Percentiles rank a stretch among this genome's conserved stretches.
Conservation (phyloP, 2,113 vertebrate species). For the Prunella himalayana region DNA sequence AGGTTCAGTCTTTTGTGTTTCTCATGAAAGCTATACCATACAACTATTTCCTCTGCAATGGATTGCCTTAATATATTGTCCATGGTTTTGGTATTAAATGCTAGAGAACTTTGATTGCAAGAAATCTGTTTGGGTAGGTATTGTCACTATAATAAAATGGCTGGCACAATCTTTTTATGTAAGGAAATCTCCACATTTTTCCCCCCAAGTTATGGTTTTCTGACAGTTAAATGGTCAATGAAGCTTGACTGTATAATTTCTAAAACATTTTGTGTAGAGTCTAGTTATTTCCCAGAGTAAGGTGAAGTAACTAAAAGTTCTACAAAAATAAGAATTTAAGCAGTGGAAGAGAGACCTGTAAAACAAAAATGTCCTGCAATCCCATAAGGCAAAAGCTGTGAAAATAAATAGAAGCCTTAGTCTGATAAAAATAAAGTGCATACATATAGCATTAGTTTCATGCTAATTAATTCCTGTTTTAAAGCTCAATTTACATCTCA, state of each 20-base stretch:
- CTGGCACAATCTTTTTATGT: neutral
- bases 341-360: neutral
- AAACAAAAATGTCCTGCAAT: neutral
- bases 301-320: conserved; percentile 20
- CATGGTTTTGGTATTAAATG: neutral
- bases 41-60: neutral
- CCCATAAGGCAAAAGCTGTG: neutral
- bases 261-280: neutral
- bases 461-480: conserved; percentile 49
- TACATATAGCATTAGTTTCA: neutral
- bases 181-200: neutral
- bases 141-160: conserved; percentile 28
- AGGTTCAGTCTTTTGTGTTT: neutral
- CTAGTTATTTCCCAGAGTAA: neutral
- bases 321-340: neutral
- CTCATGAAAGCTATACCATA: neutral
- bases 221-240: neutral
- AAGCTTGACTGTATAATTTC: neutral
- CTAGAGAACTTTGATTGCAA: neutral
- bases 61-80: neutral
- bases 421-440: conserved; percentile 28
- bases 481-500: conserved; percentile 50
- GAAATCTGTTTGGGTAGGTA: neutral
- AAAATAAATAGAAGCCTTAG: conserved; percentile 28
- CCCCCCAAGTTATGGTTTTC: neutral